Evolutionary conservation across 2,797 vertebrate species (phyloP).

Genomic region (Lerista edwardsae): DNA sequence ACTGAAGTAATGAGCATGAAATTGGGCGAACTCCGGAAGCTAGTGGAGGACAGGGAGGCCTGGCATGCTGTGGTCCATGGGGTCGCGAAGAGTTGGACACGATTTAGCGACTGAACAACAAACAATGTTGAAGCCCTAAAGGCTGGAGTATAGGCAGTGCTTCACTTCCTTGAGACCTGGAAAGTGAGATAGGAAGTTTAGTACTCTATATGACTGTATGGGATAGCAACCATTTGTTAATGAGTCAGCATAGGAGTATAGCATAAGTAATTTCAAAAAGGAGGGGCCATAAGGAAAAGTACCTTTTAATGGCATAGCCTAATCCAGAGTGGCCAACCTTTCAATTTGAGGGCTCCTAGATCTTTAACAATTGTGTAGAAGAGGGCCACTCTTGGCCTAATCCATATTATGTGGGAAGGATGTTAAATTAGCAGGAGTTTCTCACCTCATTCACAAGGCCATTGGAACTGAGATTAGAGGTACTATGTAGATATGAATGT

Average conservation of each 20-base stretch:
- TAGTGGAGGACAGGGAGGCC: no score
- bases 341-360: no score
- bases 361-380: no score
- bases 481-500: background rate
- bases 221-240: background rate
- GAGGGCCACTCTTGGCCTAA: no score
- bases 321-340: background rate
- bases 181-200: background rate
- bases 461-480: background rate
- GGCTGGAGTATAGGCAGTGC: background rate
- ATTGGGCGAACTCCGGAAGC: no score
- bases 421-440: background rate
- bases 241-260: background rate
- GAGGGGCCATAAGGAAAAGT: background rate
- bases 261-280: background rate
- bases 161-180: background rate
- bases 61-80: no score
- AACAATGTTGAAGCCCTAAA: no score
- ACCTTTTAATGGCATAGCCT: no score
- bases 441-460: background rate
- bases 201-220: background rate
- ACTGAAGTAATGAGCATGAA: no score
- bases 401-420: background rate
- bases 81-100: no score
- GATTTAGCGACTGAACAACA: no score